Base-by-base conservation (phyloP, 2,113 vertebrate genomes). In the Petrocephalus zakoni region DNA sequence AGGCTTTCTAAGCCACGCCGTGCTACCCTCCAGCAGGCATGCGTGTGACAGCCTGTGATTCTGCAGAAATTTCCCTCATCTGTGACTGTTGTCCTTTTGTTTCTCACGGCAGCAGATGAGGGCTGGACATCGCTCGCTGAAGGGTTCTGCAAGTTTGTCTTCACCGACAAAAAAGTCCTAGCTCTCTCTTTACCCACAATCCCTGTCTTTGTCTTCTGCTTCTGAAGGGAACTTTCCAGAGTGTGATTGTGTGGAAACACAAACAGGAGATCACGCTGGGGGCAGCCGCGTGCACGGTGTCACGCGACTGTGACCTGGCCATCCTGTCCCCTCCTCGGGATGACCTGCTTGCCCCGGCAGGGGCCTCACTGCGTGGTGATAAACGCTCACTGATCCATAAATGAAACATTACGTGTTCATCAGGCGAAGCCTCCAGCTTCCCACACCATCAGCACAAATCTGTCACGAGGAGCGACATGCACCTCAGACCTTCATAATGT, bases 21-120 rank as follows among this genome's bases (percentile, higher is more conserved):
- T 46, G 17, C 78, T 84, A 58, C 58, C 58, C 58, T 25, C 7
- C 22, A 10, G 87, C 86, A 68, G 7, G n/a, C 37, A 61, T 88
- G 34, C 53, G 7, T 49, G 10, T 51, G 29, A 61, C 85, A 75
- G 21, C 75, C 25, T 84, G 72, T 78, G 72, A 37, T 42, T 42
- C 1, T 2, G 72, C 72, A 8, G 72, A 42, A 78, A 37, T 42
- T 19, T 6, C 34, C 72, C 29, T 42, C 15, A 42, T 29, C 34
- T 78, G 72, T 78, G 34, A 2, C 34, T 78, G 72, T 2, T 37
- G 15, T 4, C 68, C 5, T 1, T 29, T 3, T 75, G 25, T 37
- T 53, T 84, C 61, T 91, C 89, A 89, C 87, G 90, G 82, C 22
- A 51, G 42, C 82, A 49, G 46, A 25, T 84, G 82, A n/a, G 22